Conservation (phyloP, 2,797 vertebrate genomes). For the Neosalanx taihuensis region DNA sequence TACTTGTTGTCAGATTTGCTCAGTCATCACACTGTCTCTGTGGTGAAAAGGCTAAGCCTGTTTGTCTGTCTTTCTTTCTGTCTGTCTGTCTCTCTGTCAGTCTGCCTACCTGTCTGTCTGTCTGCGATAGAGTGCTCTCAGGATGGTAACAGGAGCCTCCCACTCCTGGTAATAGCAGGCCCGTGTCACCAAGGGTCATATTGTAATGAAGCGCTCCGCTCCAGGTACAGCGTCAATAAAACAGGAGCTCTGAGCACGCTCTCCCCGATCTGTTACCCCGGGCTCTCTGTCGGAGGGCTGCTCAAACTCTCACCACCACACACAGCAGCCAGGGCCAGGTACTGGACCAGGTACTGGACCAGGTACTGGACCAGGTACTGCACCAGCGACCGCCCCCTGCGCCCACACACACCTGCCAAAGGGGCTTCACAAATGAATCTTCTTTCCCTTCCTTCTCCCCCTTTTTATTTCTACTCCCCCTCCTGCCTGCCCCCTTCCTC, state of each 20-base stretch:
- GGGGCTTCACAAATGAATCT: neutral
- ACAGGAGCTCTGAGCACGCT: slow-evolving; percentile 6
- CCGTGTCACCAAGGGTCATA: slow-evolving; percentile 6
- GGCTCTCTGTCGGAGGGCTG: slow-evolving; percentile 8
- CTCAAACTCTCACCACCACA: slow-evolving; percentile 1
- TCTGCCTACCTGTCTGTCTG: neutral
- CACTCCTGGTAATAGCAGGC: slow-evolving; percentile 19
- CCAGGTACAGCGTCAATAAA: slow-evolving; percentile 32
- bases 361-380: neutral
- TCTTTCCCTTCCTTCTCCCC: neutral
- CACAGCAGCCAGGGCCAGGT: neutral
- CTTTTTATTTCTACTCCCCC: neutral
- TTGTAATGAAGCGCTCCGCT: slow-evolving; percentile 10
- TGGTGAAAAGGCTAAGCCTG: neutral
- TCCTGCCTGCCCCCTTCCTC: neutral
- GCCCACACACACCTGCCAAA: slow-evolving; percentile 46
- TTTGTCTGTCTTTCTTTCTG: neutral
- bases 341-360: no score
- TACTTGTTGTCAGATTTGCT: neutral
- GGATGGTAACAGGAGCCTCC: slow-evolving; percentile 17
- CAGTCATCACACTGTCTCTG: neutral
- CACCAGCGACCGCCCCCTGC: slow-evolving; percentile 2
- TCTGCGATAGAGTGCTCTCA: neutral
- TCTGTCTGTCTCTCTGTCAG: no score
- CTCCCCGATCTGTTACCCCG: neutral